These are phyloP conservation scores for Caenorhabditis sp. DNA, from an alignment of 2,888 invertebrate genomes.

Conservation along the genomic window DNA sequence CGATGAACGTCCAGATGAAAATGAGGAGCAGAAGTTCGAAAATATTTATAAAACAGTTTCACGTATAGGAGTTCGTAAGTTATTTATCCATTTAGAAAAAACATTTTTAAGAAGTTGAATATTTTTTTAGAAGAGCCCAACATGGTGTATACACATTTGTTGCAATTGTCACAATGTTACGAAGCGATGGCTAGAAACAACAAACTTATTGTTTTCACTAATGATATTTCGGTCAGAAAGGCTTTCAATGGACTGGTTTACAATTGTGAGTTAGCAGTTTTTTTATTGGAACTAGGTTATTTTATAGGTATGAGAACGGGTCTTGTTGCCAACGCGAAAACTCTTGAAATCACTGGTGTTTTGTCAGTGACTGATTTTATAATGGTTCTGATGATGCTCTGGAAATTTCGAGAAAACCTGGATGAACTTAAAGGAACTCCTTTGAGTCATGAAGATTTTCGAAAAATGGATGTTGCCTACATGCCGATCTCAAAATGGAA, in stretches of 20 bases:
- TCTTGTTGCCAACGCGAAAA: slow-evolving; percentile 40
- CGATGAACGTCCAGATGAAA: slow-evolving; percentile 37
- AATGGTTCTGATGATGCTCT: slow-evolving; percentile 51
- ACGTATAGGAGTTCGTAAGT: slow-evolving; percentile 38
- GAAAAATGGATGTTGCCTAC: slow-evolving; percentile 40
- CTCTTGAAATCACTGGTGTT: slow-evolving; percentile 43
- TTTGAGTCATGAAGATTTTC: slow-evolving; percentile 41
- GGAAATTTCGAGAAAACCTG: slow-evolving; percentile 46
- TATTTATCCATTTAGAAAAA: too few species aligned
- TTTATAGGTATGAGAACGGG: slow-evolving; percentile 45
- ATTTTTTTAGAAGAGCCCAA: slow-evolving; percentile 40
- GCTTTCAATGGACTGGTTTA: slow-evolving; percentile 49
- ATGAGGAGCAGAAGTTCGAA: slow-evolving; percentile 28
- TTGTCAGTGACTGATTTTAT: slow-evolving; percentile 52
- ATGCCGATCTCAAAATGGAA: slow-evolving; percentile 49
- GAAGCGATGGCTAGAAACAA: slow-evolving; percentile 51
- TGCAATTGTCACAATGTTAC: slow-evolving; percentile 49
- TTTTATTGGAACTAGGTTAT: too few species aligned
- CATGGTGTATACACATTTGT: slow-evolving; percentile 44
- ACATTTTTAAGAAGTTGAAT: background rate
- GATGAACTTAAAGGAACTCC: slow-evolving; percentile 42
- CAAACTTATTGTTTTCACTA: slow-evolving; percentile 45
- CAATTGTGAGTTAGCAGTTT: slow-evolving; percentile 46
- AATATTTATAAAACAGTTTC: slow-evolving; percentile 39
- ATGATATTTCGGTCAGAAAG: slow-evolving; percentile 46